Evolutionary conservation across 1,140 invertebrate genomes (phyloP).

Genomic region (Luehdorfia chinensis): DNA sequence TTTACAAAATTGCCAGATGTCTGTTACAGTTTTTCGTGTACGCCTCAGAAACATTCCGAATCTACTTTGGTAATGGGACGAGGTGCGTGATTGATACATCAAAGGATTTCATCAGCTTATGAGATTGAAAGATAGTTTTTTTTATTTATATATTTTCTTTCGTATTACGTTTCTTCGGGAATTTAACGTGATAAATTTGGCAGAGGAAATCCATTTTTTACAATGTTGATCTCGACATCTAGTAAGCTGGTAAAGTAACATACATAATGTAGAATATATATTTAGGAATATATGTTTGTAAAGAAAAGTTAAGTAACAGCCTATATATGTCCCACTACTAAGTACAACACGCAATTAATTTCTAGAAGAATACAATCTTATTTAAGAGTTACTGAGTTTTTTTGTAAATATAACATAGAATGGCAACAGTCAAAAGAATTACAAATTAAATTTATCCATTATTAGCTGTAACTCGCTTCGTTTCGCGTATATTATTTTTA

Average conservation of each 20-base stretch:
- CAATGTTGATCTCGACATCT: not conserved
- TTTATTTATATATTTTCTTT: slow-evolving; percentile 9
- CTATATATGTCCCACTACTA: too few relatives aligned
- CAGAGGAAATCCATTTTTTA: not conserved
- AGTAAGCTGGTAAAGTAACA: not conserved
- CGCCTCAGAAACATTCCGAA: slow-evolving; percentile 12
- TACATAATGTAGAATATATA: too few relatives aligned
- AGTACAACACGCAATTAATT: too few relatives aligned
- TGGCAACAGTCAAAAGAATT: too few relatives aligned
- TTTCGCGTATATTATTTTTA: too few relatives aligned
- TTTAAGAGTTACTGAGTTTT: too few relatives aligned
- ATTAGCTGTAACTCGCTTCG: too few relatives aligned
- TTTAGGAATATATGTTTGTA: too few relatives aligned
- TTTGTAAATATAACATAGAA: too few relatives aligned
- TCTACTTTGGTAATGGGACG: slow-evolving; percentile 16
- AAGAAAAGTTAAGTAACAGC: too few relatives aligned
- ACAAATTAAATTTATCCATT: too few relatives aligned
- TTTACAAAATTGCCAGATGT: slow-evolving; percentile 61
- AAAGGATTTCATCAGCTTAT: slow-evolving; percentile 22
- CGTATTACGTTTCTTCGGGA: slow-evolving; percentile 2
- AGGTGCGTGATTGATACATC: slow-evolving; percentile 23
- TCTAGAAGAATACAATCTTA: too few relatives aligned
- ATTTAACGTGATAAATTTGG: slow-evolving; percentile 3
- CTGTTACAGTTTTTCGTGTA: slow-evolving; percentile 41
- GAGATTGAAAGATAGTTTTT: slow-evolving; percentile 18